These are phyloP conservation scores for Microctenopoma steveboyesi DNA, from an alignment of 2,797 vertebrate genomes.

Conservation along the genomic window DNA sequence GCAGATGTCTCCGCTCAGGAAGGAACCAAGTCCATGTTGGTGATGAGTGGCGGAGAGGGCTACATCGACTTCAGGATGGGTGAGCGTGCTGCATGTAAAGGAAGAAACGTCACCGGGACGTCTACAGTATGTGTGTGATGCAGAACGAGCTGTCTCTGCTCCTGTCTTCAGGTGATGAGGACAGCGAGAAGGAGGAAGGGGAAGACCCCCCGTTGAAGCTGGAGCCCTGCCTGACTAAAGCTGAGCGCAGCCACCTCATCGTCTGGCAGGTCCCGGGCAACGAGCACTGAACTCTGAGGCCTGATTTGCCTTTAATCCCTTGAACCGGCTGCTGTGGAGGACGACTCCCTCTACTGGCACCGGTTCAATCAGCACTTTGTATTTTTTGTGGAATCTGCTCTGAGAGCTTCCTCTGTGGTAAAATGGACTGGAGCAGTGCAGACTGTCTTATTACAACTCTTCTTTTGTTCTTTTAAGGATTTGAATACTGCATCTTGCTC, in stretches of 20 bases:
- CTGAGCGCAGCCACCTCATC: slow-evolving; percentile 97
- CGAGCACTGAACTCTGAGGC: slow-evolving; percentile 81
- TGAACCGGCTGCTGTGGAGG: slow-evolving; percentile 6
- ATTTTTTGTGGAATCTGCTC: slow-evolving; percentile 45
- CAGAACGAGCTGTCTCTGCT: background rate
- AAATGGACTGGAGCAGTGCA: slow-evolving; percentile 16
- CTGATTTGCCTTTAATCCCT: slow-evolving; percentile 34
- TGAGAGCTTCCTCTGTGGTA: slow-evolving; percentile 19
- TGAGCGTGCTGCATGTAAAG: slow-evolving; percentile 70
- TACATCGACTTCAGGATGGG: slow-evolving; percentile 99
- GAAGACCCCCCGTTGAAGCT: slow-evolving; percentile 88
- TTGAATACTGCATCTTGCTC: slow-evolving; percentile 28
- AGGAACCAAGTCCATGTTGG: slow-evolving; percentile 88
- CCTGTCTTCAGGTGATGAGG: slow-evolving; percentile 89
- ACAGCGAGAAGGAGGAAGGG: slow-evolving; percentile 86
- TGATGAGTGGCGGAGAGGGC: slow-evolving; percentile 98
- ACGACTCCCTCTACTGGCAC: slow-evolving; percentile 24
- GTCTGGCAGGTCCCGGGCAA: slow-evolving; percentile 93
- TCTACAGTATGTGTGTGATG: background rate
- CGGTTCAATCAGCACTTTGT: slow-evolving; percentile 65
- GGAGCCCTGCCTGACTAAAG: slow-evolving; percentile 91
- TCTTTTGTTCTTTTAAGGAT: slow-evolving; percentile 39
- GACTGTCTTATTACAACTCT: slow-evolving; percentile 44
- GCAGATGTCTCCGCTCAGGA: slow-evolving; percentile 82
- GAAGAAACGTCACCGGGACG: background rate